Evolutionary conservation across 2,797 vertebrate species (phyloP).

Genomic region (Neosalanx taihuensis): DNA sequence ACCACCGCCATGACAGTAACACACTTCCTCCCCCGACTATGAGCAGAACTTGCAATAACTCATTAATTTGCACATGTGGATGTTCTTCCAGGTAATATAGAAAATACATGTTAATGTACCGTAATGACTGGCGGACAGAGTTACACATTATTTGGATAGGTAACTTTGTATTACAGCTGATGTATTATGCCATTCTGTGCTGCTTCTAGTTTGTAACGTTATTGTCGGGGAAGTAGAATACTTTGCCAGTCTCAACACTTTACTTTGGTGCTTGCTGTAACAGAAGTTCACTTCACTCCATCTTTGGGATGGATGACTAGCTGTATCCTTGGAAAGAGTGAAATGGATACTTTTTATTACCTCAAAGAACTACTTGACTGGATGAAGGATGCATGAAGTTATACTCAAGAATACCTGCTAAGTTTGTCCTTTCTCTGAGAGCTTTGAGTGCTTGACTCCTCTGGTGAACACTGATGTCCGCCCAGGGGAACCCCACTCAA

Average conservation of each 20-base stretch:
- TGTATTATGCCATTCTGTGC: slow-evolving; percentile 66
- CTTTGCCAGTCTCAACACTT: slow-evolving; percentile 64
- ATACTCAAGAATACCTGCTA: slow-evolving; percentile 58
- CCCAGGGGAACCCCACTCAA: slow-evolving; percentile 49
- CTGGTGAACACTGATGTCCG: slow-evolving; percentile 42
- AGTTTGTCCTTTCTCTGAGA: slow-evolving; percentile 51
- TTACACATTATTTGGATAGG: slow-evolving; percentile 77
- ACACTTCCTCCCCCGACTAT: slow-evolving; percentile 94
- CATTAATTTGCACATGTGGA: slow-evolving; percentile 84
- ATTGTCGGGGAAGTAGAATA: slow-evolving; percentile 58
- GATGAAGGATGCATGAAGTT: slow-evolving; percentile 70
- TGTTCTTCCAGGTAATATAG: slow-evolving; percentile 74
- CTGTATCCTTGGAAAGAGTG: slow-evolving; percentile 64
- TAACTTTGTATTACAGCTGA: slow-evolving; percentile 71
- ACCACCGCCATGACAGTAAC: slow-evolving; percentile 91
- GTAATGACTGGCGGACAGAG: slow-evolving; percentile 59
- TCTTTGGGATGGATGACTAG: slow-evolving; percentile 62
- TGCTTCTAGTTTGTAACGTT: slow-evolving; percentile 69
- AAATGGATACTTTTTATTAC: slow-evolving; percentile 75
- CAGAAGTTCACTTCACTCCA: slow-evolving; percentile 64
- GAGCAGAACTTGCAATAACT: slow-evolving; percentile 69
- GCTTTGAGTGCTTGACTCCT: slow-evolving; percentile 51
- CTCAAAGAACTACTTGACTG: slow-evolving; percentile 70
- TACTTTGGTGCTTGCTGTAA: slow-evolving; percentile 75
- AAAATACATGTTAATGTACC: slow-evolving; percentile 46